phyloP scores from a whole-genome alignment of 2,888 invertebrate species.

The Caenorhabditis uteleia region DNA sequence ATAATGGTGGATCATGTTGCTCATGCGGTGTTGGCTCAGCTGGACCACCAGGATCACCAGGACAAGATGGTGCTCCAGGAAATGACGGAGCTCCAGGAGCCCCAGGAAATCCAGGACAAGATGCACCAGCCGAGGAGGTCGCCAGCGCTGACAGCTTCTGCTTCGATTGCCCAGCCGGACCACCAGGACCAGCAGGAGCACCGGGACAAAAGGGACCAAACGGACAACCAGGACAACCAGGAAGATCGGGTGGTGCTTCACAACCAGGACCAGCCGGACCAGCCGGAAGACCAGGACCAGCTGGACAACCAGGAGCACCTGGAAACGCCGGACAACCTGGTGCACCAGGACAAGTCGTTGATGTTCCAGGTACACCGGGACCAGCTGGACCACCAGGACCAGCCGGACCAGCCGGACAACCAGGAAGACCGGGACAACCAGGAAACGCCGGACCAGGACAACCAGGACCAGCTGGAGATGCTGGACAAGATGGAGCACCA shows the following conservation, averaged over 20 bases:
- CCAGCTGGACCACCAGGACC: conserved; percentile 45
- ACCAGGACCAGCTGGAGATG: conserved; percentile 40
- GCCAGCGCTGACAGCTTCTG: conserved; percentile 43
- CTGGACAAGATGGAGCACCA: conserved; percentile 39
- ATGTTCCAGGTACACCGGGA: conserved; percentile 39
- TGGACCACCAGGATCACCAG: conserved; percentile 35
- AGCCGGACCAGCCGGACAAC: conserved; percentile 33
- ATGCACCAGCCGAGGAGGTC: conserved; percentile 21
- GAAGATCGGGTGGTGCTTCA: conserved; percentile 42
- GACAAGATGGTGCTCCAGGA: conserved; percentile 41
- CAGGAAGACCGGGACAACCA: conserved; percentile 39
- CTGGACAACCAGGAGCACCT: conserved; percentile 47
- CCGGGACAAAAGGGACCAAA: conserved; percentile 47
- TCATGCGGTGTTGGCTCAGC: conserved; percentile 36
- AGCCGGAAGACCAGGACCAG: conserved; percentile 55
- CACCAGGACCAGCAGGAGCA: conserved; percentile 45
- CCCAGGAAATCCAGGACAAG: conserved; percentile 40
- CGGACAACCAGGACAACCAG: conserved; percentile 52
- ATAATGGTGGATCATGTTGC: conserved; percentile 26
- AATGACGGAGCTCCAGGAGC: conserved; percentile 47
- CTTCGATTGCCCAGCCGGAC: conserved; percentile 54
- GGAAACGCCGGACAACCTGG: conserved; percentile 54
- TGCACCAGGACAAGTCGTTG: conserved; percentile 46
- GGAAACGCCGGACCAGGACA: conserved; percentile 40
- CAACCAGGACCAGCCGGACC: conserved; percentile 50